Evolutionary conservation across 2,113 vertebrate species (phyloP), one percentile per base, ranked within the genome.

Genomic region (Bombycilla garrulus): DNA sequence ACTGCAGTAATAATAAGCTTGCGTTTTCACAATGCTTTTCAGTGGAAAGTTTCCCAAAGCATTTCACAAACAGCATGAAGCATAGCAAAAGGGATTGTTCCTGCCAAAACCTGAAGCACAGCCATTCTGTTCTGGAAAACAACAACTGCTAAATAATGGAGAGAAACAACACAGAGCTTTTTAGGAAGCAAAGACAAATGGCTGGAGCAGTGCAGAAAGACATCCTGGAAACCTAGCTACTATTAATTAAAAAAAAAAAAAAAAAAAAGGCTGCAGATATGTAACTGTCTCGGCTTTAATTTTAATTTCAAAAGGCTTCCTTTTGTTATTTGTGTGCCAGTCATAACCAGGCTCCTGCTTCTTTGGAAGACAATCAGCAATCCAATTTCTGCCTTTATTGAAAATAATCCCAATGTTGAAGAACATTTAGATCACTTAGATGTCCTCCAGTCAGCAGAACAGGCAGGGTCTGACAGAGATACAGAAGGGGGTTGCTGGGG

Each of bases 71-170:
- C 90, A 91, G 82, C 79, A 72, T 26, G 10, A 66, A 94, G 90
- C 26, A 2, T 14, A 94, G 91, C 79, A 57, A 91, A 95, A 89
- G 50, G 73, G 58, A 38, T 62, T 66, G 81, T 42, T 87, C 71
- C 90, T 97, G 94, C 95, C 95, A 95, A 95, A 96, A 96, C 92
- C 81, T 96, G 93, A 93, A 90, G 93, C 28, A 25, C 81, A 91
- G 78, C 71, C 94, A 6, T 90, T 95, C 92, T 94, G 94, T 93
- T 92, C 93, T 92, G 87, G 79, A 95, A 92, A 92, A 85, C 54
- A 90, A 71, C 74, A 92, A 92, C 73, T 73, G 85, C 93, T 95
- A 85, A 95, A 93, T 87, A 95, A 95, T 73, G 79, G 91, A 87
- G 50, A 90, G 74, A 86, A 95, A 95, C 38, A 90, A 87, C 70